Base-by-base conservation (phyloP, 2,888 invertebrate species). In the Macrophya alboannulata region DNA sequence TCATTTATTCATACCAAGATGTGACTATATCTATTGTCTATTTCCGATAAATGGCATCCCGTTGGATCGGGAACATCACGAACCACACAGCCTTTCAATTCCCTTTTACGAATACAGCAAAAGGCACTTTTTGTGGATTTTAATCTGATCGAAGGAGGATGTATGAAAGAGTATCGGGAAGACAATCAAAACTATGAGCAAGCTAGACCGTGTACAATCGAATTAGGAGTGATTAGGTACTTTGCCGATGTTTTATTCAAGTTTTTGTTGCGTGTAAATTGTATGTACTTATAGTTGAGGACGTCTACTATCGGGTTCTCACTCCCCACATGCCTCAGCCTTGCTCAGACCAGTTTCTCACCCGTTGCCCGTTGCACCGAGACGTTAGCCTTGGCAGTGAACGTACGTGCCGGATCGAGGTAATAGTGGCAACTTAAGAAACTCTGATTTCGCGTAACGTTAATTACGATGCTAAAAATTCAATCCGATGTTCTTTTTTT, bases 331-430 rank as follows among this genome's bases (percentile, higher is more conserved):
- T 45, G 43, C 45, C 45, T 43, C 45, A 74, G 55, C 77, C 55
- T 77, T 77, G 77, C 9, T 55, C 51, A 77, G 77, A 77, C 51
- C 51, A 77, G 77, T 77, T 77, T 77, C 77, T 77, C 55, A 43
- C 55, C 77, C 77, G 77, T 43, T 55, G 77, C 55, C 17, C 77
- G 37, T 51, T 77, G 77, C 77, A 77, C 77, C 77, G 55, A 77
- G 77, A 77, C 55, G 77, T 77, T 77, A 55, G 48, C 77, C 77
- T 77, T 77, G 77, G 77, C 77, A 77, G 77, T 77, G 77, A 77
- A 77, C 51, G 77, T 55, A 77, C 51, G 77, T 55, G 77, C 31
- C 55, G 17, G 8, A 31, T 31, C 51, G 51, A 77, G 55, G 55
- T 77, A 77, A 77, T 17, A 55, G 55, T 55, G 15, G 51, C 68